Evolutionary conservation across 2,888 invertebrate species (phyloP), one percentile per base, ranked within the genome.

Genomic region (Parnassius orleans): DNA sequence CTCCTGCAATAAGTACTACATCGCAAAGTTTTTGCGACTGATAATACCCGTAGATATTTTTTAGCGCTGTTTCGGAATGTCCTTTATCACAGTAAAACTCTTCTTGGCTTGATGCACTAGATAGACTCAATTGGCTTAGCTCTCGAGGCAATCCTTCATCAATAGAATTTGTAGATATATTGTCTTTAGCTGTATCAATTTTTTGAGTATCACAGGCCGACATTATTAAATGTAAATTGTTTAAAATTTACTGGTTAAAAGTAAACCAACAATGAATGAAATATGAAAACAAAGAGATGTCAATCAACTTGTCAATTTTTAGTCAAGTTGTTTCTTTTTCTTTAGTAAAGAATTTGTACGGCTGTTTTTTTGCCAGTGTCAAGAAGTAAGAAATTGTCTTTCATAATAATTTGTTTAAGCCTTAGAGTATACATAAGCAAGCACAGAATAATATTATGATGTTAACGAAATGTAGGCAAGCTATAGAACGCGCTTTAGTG

Each of bases 21-120:
- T 98, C 98, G 79, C 97, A 97, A 59, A 98, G 92, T 84, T 96
- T 95, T 74, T 96, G 95, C 65, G 95, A 94, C 77, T 95, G 94
- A 69, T 96, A 93, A 89, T 97, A 97, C 59, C 94, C 93, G 80
- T 95, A 95, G 95, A 98, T 96, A 77, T 95, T 95, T 71, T 94
- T 94, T 59, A 98, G 92, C 75, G 97, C 95, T 62, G 93, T 93
- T 78, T 96, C 96, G 9, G 98, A 95, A 88, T 98, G 97, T 77
- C 95, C 95, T 73, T 94, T 93, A 79, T 95, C 94, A 72, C 94
- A 93, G 84, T 95, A 96, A 78, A 93, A 95, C 83, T 96, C 96
- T 85, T 96, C 96, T 80, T 95, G 95, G 65, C 95, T 95, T 60
- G 93, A 93, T 66, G 94, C 90, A 70, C 95, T 95, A 67, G 94